Conservation (phyloP, 2,797 vertebrate species). For the Xenentodon cancila region DNA sequence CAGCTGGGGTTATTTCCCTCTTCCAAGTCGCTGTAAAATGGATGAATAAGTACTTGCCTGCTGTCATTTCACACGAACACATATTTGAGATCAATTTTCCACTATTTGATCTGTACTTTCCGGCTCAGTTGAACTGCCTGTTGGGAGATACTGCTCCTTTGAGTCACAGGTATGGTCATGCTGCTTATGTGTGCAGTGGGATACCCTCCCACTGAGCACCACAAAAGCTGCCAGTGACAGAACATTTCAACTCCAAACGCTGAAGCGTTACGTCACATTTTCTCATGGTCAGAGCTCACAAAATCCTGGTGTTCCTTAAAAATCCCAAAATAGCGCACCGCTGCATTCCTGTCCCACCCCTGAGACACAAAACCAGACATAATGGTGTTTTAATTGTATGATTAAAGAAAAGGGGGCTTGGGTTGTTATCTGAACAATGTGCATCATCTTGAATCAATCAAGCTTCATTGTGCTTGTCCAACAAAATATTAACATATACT, state of each 20-base stretch:
- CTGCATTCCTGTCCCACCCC: constrained; percentile 60
- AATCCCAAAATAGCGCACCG: constrained; percentile 54
- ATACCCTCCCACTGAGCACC: constrained; percentile 1
- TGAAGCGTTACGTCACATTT: constrained; percentile 55
- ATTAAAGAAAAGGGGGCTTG: constrained; percentile 9
- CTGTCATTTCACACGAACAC: neutral
- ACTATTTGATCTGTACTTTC: neutral
- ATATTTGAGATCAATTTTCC: neutral
- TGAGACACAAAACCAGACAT: constrained; percentile 49
- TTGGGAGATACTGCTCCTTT: constrained; percentile 23
- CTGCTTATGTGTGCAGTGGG: constrained; percentile 15
- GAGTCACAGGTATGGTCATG: constrained; percentile 14
- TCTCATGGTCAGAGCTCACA: constrained; percentile 60
- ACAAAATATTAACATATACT: neutral
- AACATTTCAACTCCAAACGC: constrained; percentile 43
- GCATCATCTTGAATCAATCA: neutral
- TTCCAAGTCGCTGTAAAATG: constrained; percentile 18
- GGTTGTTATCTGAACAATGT: constrained; percentile 16
- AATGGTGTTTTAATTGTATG: constrained; percentile 38
- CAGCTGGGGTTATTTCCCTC: constrained; percentile 13
- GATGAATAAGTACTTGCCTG: constrained; percentile 28
- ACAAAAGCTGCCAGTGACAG: constrained; percentile 9
- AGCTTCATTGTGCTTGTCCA: neutral
- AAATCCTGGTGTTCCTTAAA: constrained; percentile 46
- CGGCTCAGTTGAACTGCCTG: neutral